phyloP scores from a whole-genome alignment of 2,113 vertebrate species.

The Eublepharis macularius region DNA sequence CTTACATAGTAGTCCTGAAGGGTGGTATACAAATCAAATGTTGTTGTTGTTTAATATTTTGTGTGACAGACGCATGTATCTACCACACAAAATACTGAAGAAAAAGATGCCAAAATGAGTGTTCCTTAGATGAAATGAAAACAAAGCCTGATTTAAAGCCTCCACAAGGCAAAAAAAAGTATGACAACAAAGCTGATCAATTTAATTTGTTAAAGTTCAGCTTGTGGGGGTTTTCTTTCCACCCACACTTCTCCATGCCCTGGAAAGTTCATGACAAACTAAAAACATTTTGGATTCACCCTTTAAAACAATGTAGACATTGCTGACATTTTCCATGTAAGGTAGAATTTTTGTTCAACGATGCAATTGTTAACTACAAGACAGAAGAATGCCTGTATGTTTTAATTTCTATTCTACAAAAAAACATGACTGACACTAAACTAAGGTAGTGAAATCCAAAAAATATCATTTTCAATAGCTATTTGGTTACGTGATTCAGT shows the following conservation, averaged over 20 bases:
- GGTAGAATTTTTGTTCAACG: not conserved
- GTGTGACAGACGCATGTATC: not conserved
- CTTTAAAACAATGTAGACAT: not conserved
- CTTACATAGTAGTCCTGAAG: slow-evolving; percentile 13
- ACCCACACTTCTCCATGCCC: not conserved
- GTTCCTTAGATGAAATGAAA: not conserved
- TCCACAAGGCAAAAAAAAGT: slow-evolving; percentile 1
- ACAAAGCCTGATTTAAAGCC: slow-evolving; percentile 19
- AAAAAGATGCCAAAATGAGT: not conserved
- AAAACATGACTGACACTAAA: not conserved
- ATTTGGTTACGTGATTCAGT: not conserved
- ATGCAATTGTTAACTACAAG: not conserved
- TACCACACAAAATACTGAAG: not conserved
- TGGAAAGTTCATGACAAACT: not conserved
- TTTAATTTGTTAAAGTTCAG: not conserved
- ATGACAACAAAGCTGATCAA: not conserved
- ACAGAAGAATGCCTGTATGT: too few relatives aligned
- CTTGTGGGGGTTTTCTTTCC: not conserved
- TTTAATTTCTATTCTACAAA: too few relatives aligned
- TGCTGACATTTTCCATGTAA: not conserved
- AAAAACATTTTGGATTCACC: not conserved
- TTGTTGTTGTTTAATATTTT: not conserved
- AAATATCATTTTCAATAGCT: not conserved
- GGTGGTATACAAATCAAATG: too few relatives aligned
- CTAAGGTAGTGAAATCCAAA: not conserved